Evolutionary conservation across 2,888 invertebrate genomes (phyloP).

Genomic region (Tupiocoris notatus): DNA sequence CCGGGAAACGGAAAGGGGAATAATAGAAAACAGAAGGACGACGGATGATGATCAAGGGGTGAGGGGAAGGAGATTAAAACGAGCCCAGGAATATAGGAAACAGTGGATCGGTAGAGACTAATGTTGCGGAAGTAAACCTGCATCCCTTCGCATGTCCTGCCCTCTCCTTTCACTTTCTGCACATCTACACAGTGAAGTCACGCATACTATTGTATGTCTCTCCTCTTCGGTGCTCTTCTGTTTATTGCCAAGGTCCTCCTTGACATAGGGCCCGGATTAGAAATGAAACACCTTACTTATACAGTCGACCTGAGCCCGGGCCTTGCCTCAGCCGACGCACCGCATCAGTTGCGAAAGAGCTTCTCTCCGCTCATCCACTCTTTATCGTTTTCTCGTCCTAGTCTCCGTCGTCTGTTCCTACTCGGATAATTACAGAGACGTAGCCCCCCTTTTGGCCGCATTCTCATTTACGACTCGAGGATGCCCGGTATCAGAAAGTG

Average conservation of each 20-base stretch:
- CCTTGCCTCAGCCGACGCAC: not conserved
- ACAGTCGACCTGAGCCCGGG: conserved; percentile 20
- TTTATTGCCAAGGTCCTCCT: conserved; percentile 40
- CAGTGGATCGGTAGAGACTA: conserved; percentile 41
- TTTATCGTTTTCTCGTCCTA: not conserved
- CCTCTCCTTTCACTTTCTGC: not conserved
- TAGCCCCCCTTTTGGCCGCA: conserved; percentile 37
- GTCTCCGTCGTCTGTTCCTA: not conserved
- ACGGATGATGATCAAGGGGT: not conserved
- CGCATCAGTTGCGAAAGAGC: not conserved
- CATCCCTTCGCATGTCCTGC: conserved; percentile 24
- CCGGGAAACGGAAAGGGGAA: not conserved
- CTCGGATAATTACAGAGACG: conserved; percentile 35
- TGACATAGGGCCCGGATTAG: conserved; percentile 41
- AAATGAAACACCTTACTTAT: conserved; percentile 42
- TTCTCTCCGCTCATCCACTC: not conserved
- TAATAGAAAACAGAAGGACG: not conserved
- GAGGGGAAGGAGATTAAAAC: conserved; percentile 25
- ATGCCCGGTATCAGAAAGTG: not conserved
- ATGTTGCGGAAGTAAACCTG: conserved; percentile 42
- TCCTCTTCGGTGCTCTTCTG: conserved; percentile 7
- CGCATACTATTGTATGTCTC: not conserved
- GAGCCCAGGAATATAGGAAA: conserved; percentile 38
- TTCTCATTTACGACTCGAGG: conserved; percentile 37
- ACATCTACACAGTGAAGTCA: not conserved